Base-by-base conservation (phyloP, 2,797 vertebrate genomes). In the Brachyrhaphis roseni region DNA sequence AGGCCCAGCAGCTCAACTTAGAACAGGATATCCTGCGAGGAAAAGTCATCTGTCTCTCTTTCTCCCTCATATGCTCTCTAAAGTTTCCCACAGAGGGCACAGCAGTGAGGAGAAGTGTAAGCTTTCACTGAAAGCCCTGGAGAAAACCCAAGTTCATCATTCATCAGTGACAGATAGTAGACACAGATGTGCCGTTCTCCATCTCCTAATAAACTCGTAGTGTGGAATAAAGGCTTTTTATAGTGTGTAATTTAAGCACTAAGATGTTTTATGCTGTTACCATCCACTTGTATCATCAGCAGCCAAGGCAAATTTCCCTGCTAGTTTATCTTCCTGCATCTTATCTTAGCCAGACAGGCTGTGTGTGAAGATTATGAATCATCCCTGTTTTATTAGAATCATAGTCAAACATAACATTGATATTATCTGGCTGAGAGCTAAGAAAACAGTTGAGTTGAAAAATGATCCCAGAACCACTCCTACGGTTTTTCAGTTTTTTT, bases 1-100 rank as follows among this genome's bases (percentile, higher is more conserved):
- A 88, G 83, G 89, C 92, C 91, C 82, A 74, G 89, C 88, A 90
- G 89, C 88, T 88, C 87, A 77, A 92, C 92, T 94, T 92, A 92
- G 90, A 95, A 94, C 93, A 93, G 94, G 93, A 94, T 94, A 95
- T 95, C 94, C 94, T 95, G 94, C 76, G 18, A 90, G 90, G 88
- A 93, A 72, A 92, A 85, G 82, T 89, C 93, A 93, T 93, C 94
- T 90, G 91, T 94, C 91, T 92, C 89, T 84, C 88, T 80, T 74
- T 83, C 79, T 46, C 31, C 39, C 78, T 75, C 53, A 41, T 46
- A 89, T 70, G 18, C 28, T 74, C 73, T 84, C 84, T 79, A 74
- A 41, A 77, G 86, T 84, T 92, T 90, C 90, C 87, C 88, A 89
- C 87, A 59, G 84, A 83, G 86, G 86, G 81, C 87, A 82, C 51